Conservation (phyloP, 2,888 invertebrate genomes). For the Oxyscelio sp. region DNA sequence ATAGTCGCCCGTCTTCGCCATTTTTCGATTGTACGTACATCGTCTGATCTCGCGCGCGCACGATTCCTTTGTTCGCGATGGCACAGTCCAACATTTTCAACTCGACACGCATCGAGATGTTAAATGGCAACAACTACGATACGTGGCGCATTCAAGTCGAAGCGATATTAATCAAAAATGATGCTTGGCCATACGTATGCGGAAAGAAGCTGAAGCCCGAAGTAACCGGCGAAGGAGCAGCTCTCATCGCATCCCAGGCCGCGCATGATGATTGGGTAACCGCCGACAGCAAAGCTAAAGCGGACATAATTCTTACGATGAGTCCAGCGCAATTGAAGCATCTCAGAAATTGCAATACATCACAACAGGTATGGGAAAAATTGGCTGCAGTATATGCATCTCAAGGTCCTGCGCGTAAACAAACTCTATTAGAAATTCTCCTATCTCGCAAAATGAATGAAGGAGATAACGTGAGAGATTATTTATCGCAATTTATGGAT, state of each 20-base stretch:
- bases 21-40: too few species aligned
- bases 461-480: not conserved
- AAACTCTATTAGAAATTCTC: not conserved
- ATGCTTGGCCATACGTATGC: not conserved
- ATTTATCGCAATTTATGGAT: not conserved
- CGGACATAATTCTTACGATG: not conserved
- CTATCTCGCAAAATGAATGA: not conserved
- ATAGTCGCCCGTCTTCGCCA: too few species aligned
- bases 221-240: not conserved
- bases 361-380: not conserved
- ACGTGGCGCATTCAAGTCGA: too few species aligned
- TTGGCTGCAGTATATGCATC: not conserved
- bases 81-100: too few species aligned
- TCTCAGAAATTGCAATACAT: not conserved
- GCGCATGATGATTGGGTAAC: not conserved
- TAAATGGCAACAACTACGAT: not conserved
- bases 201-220: not conserved
- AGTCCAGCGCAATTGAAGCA: not conserved
- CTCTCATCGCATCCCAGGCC: not conserved
- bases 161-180: too few species aligned
- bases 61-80: too few species aligned
- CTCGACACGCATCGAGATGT: not conserved
- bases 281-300: not conserved
- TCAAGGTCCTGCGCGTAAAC: constrained; percentile 4
- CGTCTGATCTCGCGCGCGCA: too few species aligned